phyloP scores from a whole-genome alignment of 2,888 invertebrate species.

The Suillia variegata region DNA sequence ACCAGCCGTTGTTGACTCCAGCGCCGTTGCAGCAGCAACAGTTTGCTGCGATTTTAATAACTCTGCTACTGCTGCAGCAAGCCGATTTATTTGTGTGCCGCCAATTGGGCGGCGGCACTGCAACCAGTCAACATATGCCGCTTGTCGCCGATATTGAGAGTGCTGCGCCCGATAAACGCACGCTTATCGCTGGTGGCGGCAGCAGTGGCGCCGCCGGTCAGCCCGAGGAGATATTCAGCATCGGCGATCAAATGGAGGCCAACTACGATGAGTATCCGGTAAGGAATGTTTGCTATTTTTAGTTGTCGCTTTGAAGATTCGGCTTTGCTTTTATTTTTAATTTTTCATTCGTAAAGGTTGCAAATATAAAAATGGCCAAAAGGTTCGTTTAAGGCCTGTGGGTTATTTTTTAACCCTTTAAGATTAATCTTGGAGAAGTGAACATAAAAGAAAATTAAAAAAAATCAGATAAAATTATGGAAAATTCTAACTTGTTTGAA shows the following conservation, averaged over 20 bases:
- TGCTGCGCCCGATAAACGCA: background rate
- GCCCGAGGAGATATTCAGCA: constrained; percentile 51
- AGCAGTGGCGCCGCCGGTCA: constrained; percentile 30
- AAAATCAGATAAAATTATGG: too few relatives aligned
- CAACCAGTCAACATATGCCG: constrained; percentile 25
- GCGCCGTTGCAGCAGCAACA: constrained; percentile 14
- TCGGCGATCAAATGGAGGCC: constrained; percentile 41
- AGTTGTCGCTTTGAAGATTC: background rate
- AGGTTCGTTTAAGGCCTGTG: too few relatives aligned
- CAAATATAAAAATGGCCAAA: too few relatives aligned
- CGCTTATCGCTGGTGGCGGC: constrained; percentile 6
- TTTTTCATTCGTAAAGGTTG: too few relatives aligned
- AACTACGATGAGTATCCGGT: constrained; percentile 60
- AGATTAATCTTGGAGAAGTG: too few relatives aligned
- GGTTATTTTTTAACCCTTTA: too few relatives aligned
- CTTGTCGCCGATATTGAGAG: background rate
- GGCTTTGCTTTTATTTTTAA: too few relatives aligned
- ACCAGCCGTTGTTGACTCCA: too few relatives aligned
- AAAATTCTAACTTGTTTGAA: too few relatives aligned
- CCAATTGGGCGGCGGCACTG: constrained; percentile 35
- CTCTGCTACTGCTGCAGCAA: constrained; percentile 42
- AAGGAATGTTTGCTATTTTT: constrained; percentile 28
- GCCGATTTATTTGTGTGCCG: constrained; percentile 44
- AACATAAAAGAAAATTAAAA: too few relatives aligned
- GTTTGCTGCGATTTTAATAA: constrained; percentile 39